These are phyloP conservation scores for Lutjanus campechanus DNA, from an alignment of 2,797 vertebrate genomes.

Conservation along the genomic window DNA sequence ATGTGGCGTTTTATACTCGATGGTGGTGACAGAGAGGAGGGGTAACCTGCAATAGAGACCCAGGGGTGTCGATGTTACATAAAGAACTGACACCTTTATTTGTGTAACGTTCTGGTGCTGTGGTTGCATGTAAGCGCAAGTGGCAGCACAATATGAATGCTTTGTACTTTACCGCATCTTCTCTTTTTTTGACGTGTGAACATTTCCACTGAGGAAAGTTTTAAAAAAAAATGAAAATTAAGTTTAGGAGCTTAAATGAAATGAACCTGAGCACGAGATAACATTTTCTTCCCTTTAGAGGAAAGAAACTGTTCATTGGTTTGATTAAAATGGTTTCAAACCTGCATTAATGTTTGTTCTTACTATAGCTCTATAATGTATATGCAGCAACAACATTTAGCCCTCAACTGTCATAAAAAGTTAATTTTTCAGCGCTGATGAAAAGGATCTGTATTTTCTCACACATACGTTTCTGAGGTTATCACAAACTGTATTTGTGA, in stretches of 20 bases:
- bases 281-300: constrained; percentile 7
- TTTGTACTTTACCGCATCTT: constrained; percentile 1
- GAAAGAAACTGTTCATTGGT: background rate
- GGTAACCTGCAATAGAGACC: background rate
- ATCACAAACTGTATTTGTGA: constrained; percentile 51
- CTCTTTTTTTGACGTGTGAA: constrained; percentile 8
- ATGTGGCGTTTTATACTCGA: background rate
- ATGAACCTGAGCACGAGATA: background rate
- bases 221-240: background rate
- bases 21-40: background rate
- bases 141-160: background rate
- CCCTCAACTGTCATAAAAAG: constrained; percentile 30
- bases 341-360: background rate
- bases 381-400: background rate
- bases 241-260: background rate
- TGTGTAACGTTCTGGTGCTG: background rate
- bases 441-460: constrained; percentile 26
- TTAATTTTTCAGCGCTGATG: constrained; percentile 25
- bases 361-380: background rate
- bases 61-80: background rate
- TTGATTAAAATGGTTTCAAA: constrained; percentile 12
- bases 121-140: background rate
- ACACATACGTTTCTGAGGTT: constrained; percentile 28
- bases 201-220: constrained; percentile 12
- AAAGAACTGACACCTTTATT: background rate